Base-by-base conservation (phyloP, 64 coral and sea anemone species). In the Montipora cactus region DNA sequence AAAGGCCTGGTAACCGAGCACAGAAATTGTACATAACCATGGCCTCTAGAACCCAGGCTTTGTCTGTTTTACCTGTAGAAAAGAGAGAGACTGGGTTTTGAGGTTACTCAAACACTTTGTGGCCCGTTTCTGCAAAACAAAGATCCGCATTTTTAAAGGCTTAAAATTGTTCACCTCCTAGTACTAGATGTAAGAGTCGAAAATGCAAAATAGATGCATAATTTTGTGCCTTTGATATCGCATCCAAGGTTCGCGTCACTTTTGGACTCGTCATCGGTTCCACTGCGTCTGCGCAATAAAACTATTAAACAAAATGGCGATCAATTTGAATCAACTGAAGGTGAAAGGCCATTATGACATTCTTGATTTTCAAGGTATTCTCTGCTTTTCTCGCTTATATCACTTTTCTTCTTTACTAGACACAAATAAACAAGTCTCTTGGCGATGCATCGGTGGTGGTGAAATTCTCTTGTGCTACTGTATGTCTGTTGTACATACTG, bases 401-500 rank as follows among this genome's bases (percentile, higher is more conserved):
- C 57, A 47, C 15, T 68, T 11, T 19, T 10, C 37, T 74, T 67
- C 11, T 64, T 76, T 92, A 88, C 10, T 44, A 95, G 94, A 68
- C 67, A 52, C 94, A 95, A 52, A 68, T 95, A 68, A 95, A 95
- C 37, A 95, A 95, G 79, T 81, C 88, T 58, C 79, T 95, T 10
- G 94, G 94, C 9, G 94, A 95, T 92, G 94, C 94, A 11, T 95
- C 94, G 19, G 89, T 95, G 15, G 94, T 95, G 3, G 94, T 95
- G 9, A 95, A 95, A 80, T 84, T 89, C 12, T 95, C 94, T 59
- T 95, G 90, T 92, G 90, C 59, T 12, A 22, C 72, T 19, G 94
- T 95, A 8, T 88, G 75, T 47, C 61, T 95, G 10, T 47, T 95
- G 67, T 95, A 95, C 68, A 46, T 87, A 5, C 79, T 95, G 18